These are phyloP conservation scores for Gastrophysa polygoni DNA, from an alignment of 2,888 invertebrate genomes.

Conservation along the genomic window DNA sequence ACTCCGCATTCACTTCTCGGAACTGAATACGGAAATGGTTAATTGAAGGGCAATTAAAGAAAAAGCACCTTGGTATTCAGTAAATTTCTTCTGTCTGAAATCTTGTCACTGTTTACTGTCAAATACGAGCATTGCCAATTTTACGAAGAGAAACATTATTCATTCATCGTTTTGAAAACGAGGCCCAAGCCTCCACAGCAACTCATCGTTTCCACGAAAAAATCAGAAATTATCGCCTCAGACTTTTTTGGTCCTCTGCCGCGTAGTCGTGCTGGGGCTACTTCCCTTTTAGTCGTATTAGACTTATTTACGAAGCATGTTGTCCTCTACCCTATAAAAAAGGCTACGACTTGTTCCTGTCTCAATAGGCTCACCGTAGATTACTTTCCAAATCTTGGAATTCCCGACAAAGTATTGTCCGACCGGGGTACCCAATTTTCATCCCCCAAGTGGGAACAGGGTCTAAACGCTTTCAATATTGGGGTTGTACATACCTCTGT, in stretches of 20 bases:
- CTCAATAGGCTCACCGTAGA: not conserved
- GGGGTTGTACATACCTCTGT: not conserved
- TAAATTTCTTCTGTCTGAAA: too few relatives aligned
- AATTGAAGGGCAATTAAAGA: too few relatives aligned
- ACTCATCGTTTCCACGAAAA: too few relatives aligned
- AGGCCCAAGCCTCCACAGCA: too few relatives aligned
- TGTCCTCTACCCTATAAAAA: not conserved
- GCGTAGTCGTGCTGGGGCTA: not conserved
- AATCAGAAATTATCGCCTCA: not conserved
- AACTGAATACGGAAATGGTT: too few relatives aligned
- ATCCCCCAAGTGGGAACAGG: not conserved
- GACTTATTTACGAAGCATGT: not conserved
- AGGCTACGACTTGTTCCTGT: not conserved
- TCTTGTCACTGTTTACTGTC: too few relatives aligned
- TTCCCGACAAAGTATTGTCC: not conserved
- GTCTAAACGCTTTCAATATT: not conserved
- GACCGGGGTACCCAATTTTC: slow-evolving; percentile 2
- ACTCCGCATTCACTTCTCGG: too few relatives aligned
- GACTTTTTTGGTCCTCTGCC: not conserved
- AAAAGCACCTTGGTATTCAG: too few relatives aligned
- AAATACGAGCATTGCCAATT: too few relatives aligned
- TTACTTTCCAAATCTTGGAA: not conserved
- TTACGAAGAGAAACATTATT: too few relatives aligned
- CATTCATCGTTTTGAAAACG: too few relatives aligned
- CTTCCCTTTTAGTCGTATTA: not conserved